Evolutionary conservation across 2,888 invertebrate genomes (phyloP).

Genomic region (Tipula lateralis): DNA sequence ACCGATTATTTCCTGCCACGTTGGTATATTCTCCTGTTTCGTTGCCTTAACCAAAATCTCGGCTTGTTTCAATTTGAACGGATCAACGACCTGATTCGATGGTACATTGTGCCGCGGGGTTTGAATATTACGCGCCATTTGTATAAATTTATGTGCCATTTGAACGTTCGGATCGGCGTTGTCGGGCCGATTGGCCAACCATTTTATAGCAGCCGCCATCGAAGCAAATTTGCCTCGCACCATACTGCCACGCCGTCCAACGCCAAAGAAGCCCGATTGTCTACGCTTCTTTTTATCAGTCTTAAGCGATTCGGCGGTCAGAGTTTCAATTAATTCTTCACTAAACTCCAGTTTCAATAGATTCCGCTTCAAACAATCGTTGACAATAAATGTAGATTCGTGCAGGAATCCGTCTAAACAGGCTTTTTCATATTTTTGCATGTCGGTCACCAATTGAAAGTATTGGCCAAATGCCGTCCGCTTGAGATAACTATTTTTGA

Average conservation of each 20-base stretch:
- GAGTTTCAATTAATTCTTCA: not conserved
- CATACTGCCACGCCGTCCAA: not conserved
- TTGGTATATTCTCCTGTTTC: conserved; percentile 44
- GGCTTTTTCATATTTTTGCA: conserved; percentile 69
- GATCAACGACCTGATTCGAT: conserved; percentile 40
- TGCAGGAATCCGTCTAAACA: conserved; percentile 69
- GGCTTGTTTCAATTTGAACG: conserved; percentile 41
- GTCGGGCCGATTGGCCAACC: conserved; percentile 43
- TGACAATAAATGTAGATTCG: conserved; percentile 59
- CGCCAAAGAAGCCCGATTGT: conserved; percentile 25
- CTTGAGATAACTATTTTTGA: conserved; percentile 65
- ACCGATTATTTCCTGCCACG: conserved; percentile 69
- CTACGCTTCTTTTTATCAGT: not conserved
- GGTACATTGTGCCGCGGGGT: conserved; percentile 33
- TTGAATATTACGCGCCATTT: not conserved
- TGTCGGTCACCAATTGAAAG: conserved; percentile 64
- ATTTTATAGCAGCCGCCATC: conserved; percentile 44
- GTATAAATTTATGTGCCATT: conserved; percentile 40
- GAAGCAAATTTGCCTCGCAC: conserved; percentile 43
- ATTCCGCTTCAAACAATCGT: conserved; percentile 63
- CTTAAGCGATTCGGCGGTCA: not conserved
- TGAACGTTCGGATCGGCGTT: conserved; percentile 39
- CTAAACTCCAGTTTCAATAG: conserved; percentile 54
- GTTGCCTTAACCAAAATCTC: conserved; percentile 40
- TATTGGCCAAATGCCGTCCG: conserved; percentile 75